Evolutionary conservation across 2,113 vertebrate genomes (phyloP), one percentile per base, ranked within the genome.

Genomic region (Pelecanus crispus): DNA sequence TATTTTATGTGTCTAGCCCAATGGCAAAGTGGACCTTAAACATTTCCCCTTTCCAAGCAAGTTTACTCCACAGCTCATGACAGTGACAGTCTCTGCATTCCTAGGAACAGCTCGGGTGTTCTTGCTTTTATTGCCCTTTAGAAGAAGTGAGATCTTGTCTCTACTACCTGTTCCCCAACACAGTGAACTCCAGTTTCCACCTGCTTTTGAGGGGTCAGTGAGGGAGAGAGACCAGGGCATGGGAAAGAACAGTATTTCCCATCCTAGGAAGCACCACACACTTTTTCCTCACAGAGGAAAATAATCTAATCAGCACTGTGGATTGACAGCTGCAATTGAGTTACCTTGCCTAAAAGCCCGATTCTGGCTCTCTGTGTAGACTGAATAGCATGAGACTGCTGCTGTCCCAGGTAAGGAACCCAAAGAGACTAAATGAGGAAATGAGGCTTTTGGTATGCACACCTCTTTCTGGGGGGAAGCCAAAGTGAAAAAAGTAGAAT

Each of bases 1-100:
- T 94, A 72, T 90, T 95, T 94, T 96, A 96, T 91, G 89, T 90
- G 61, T 74, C 58, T 89, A 93, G 59, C 44, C 56, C 74, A 42
- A 77, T 44, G 62, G 84, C 49, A 95, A 90, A 96, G 40, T 42
- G 44, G 38, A 31, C 45, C 45, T 89, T 95, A 93, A 97, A 88
- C 73, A 86, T 80, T 95, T 85, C 32, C 22, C 70, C 40, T 68
- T 92, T 87, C 49, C 36, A 77, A 90, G 28, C 32, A 86, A 94
- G 55, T 86, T 92, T 88, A 38, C 16, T 81, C 22, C 11, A 9
- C 29, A 53, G 71, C 45, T 89, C 1, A 0, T 52, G 73, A 50
- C 47, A 88, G 73, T 31, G n/a, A 82, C 42, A 58, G 13, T 55
- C 9, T 72, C 28, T 42, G 26, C 4, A 3, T 18, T 49, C 49